Evolutionary conservation across 2,113 vertebrate species (phyloP).

Genomic region (Machaerirhynchus nigripectus): DNA sequence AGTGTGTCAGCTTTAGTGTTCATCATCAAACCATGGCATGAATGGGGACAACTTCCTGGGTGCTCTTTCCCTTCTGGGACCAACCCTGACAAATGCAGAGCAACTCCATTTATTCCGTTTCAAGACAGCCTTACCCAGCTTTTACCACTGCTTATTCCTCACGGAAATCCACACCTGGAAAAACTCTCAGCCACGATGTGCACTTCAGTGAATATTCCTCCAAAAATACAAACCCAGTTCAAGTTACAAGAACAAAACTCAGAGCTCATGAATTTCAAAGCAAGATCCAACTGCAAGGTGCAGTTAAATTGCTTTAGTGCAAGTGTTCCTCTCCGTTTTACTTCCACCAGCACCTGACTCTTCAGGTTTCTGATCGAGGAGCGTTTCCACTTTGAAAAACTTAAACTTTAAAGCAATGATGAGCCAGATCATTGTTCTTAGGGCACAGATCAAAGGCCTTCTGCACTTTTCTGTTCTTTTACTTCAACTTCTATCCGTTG

Average conservation of each 20-base stretch:
- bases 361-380: not conserved
- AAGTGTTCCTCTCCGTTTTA: not conserved
- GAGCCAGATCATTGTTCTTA: not conserved
- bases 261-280: not conserved
- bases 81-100: not conserved
- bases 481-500: not conserved
- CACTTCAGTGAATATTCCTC: not conserved
- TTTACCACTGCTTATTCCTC: not conserved
- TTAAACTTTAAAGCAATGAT: not conserved
- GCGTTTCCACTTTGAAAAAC: not conserved
- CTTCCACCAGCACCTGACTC: not conserved
- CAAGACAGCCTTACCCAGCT: not conserved
- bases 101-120: not conserved
- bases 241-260: not conserved
- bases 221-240: not conserved
- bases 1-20: not conserved
- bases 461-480: not conserved
- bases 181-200: rapidly evolving
- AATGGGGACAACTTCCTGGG: not conserved
- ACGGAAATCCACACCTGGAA: not conserved
- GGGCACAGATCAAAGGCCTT: not conserved
- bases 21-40: not conserved
- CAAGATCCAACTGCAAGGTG: not conserved
- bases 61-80: not conserved
- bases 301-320: not conserved